These are phyloP conservation scores for Drosophila melanogaster DNA, from an alignment of 1,140 invertebrate species.

Conservation along the genomic window DNA sequence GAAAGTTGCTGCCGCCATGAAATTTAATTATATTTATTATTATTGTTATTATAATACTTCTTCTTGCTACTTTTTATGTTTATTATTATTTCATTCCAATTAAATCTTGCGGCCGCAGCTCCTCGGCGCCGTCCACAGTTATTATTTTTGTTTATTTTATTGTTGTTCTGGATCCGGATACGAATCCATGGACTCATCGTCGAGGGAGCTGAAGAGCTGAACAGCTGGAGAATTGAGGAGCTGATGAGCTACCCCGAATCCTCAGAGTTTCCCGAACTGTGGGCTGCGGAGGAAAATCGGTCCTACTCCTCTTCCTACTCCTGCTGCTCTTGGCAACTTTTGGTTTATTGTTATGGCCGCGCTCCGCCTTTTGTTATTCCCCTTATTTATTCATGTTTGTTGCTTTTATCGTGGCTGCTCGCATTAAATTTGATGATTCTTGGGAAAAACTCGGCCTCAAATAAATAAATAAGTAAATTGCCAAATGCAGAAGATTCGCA, in stretches of 20 bases:
- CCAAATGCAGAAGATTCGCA: conserved; percentile 30
- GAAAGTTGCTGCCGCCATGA: conserved; percentile 50
- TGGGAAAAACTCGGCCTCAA: conserved; percentile 47
- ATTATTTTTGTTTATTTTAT: conserved; percentile 56
- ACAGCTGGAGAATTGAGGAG: too few species aligned
- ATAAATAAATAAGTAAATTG: conserved; percentile 72
- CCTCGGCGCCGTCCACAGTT: conserved; percentile 37
- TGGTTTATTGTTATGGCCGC: conserved; percentile 58
- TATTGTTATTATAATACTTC: conserved; percentile 77
- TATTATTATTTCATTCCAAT: conserved; percentile 83
- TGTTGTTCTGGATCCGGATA: conserved; percentile 13
- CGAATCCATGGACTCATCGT: conserved; percentile 20
- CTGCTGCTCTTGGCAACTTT: conserved; percentile 53
- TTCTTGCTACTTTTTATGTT: conserved; percentile 70
- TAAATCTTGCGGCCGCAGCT: conserved; percentile 68
- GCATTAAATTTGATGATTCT: conserved; percentile 75
- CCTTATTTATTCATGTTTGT: conserved; percentile 60
- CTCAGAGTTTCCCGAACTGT: too few species aligned
- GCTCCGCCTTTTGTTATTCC: conserved; percentile 47
- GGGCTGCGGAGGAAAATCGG: not conserved
- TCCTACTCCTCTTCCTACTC: conserved; percentile 14
- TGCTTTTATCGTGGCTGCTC: conserved; percentile 46
- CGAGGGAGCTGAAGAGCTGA: conserved; percentile 15
- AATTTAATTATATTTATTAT: conserved; percentile 83
- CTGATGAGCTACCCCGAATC: too few species aligned